phyloP scores from a whole-genome alignment of 2,797 vertebrate species.

The Mus caroli region DNA sequence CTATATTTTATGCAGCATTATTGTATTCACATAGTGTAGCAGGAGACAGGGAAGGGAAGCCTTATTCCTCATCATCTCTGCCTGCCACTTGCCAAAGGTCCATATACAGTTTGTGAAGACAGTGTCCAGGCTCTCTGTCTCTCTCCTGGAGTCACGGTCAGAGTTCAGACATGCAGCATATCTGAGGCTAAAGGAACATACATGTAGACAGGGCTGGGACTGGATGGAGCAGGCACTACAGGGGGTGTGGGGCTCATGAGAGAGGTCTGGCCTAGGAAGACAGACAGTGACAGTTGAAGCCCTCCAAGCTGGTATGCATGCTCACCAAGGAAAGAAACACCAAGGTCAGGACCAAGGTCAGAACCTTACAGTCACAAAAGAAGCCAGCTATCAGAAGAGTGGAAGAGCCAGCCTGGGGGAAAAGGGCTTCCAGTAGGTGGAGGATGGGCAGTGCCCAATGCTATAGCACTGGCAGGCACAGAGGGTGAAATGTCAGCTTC shows the following conservation, averaged over 20 bases:
- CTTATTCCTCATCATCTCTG: not conserved
- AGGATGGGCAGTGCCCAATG: not conserved
- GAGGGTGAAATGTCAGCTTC: not conserved
- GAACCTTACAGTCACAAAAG: not conserved
- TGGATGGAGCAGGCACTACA: not conserved
- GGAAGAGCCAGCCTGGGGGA: not conserved
- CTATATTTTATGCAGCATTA: not conserved
- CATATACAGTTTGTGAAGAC: conserved; percentile 20
- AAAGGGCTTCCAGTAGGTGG: not conserved
- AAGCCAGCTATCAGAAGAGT: not conserved
- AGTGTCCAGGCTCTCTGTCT: not conserved
- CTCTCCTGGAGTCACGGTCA: not conserved
- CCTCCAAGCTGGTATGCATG: not conserved
- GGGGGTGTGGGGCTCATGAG: not conserved
- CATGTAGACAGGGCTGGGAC: not conserved
- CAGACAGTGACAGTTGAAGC: not conserved
- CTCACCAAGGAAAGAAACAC: not conserved
- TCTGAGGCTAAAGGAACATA: conserved; percentile 4
- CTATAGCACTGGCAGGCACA: not conserved
- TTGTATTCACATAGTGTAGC: conserved; percentile 6
- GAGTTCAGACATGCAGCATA: not conserved
- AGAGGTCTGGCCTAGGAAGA: not conserved
- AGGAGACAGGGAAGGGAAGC: not conserved
- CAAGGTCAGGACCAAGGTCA: not conserved
- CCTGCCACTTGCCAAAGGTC: conserved; percentile 23